Evolutionary conservation across 1,140 invertebrate genomes (phyloP), one percentile per base, ranked within the genome.

Genomic region (Oedothorax gibbosus): DNA sequence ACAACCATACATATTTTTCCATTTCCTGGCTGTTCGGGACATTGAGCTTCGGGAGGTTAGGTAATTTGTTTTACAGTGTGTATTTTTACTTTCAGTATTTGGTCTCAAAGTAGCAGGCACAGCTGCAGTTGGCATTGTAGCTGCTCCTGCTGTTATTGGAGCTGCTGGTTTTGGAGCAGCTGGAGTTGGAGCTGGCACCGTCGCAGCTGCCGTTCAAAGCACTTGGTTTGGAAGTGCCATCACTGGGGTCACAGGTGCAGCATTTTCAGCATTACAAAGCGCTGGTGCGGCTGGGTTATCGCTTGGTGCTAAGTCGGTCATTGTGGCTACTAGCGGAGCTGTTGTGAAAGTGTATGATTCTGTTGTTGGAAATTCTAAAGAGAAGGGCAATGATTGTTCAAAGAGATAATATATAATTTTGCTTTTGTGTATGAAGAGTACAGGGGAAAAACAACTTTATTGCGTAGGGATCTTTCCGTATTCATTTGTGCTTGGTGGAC

Each of bases 171-270:
- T 84, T 9, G 64, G 60, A 66, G 57, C 71, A 4, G 62, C 15
- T 3, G 83, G 83, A 7, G 65, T 85, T 7, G 73, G 65, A 14
- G 83, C 83, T 11, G 83, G 83, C 20, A 77, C 83, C 20, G 0
- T 62, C 50, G 83, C 83, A 15, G 83, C 83, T 20, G 49, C 10
- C 15, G 6, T 71, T n/a, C 83, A 85, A 21, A 49, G 53, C 2
- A 12, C 56, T 0, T 64, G 72, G 49, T 21, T 77, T 14, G 60
- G 75, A n/a, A 56, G 54, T 6, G 11, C 49, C 7, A 14, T 85
- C 0, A 18, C 54, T 15, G 60, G 72, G 5, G 0, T 49, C 1
- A 50, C 73, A 10, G 83, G 83, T n/a, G 18, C 62, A 11, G 18
- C 10, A 11, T 85, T 85, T 20, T 54, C 64, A 8, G 62, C 4